Base-by-base conservation (phyloP, 2,797 vertebrate genomes). In the Fistularia tabacaria region DNA sequence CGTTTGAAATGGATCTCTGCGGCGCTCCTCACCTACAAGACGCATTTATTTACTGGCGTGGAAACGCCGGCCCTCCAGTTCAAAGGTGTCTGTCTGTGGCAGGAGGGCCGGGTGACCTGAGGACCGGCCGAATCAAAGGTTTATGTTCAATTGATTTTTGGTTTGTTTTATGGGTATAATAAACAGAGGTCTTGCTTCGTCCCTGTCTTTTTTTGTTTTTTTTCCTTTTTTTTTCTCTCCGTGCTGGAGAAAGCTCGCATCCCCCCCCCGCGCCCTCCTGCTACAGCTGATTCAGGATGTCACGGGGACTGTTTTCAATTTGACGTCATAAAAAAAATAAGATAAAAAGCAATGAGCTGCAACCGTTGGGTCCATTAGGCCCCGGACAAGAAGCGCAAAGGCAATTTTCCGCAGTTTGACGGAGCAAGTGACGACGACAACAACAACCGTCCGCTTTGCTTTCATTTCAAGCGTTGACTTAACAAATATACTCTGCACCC, bases 91-190 rank as follows among this genome's bases (percentile, higher is more conserved):
- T 54, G 64, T 76, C 63, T 65, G 46, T 61, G 42, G 38, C 51
- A 14, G 46, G 46, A 36, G 42, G 36, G 46, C 58, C 36, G 51
- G 50, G 58, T 79, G 79, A 82, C 76, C 64, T 63, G 48, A 72
- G 51, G 54, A 63, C 60, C 42, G 63, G 54, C 50, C 59, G 48
- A 68, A 79, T 76, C 68, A 62, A 40, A 65, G 77, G 54, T 81
- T 89, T 84, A 85, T 84, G 76, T 80, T 36, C 47, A 52, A 85
- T 87, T 81, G 85, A 85, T 88, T 86, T 85, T 82, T 71, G 58
- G 61, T 81, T 85, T 83, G 79, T 80, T 89, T 87, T 89, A 85
- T 85, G 69, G 75, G 59, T 69, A 68, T 74, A 86, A 85, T 87
- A 86, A 85, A 80, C 56, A 36, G 49, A 53, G 55, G 49, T 55